Conservation (phyloP, 2,797 vertebrate species). For the Prunella strophiata region DNA sequence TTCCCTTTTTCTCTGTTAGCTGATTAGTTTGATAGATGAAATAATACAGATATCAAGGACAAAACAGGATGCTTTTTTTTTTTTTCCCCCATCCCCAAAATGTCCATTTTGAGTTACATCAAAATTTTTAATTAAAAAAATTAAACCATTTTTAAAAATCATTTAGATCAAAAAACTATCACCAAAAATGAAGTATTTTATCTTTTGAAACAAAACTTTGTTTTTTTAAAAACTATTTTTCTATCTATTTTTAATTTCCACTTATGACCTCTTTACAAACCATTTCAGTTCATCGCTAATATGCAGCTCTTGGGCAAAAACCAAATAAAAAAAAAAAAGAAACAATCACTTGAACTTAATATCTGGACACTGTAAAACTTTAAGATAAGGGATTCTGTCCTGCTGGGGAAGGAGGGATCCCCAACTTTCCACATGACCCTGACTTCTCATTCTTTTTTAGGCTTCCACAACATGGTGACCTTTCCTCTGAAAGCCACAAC, state of each 20-base stretch:
- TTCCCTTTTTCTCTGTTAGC: neutral
- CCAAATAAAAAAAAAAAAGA: neutral
- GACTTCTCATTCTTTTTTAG: slow-evolving; percentile 67
- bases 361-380: neutral
- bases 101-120: neutral
- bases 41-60: neutral
- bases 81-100: neutral
- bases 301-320: neutral
- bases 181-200: neutral
- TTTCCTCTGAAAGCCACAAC: slow-evolving; percentile 66
- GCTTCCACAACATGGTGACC: slow-evolving; percentile 57
- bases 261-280: neutral
- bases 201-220: neutral
- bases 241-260: neutral
- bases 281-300: neutral
- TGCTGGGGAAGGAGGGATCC: slow-evolving; percentile 23
- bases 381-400: slow-evolving; percentile 13
- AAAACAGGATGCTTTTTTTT: neutral
- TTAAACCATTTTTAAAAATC: neutral
- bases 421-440: slow-evolving; percentile 33
- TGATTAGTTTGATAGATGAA: neutral
- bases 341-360: neutral
- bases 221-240: neutral
- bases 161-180: neutral
- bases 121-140: neutral